A percentile compares a stretch with the other conserved stretches of the same genome.
phyloP scores from a whole-genome alignment of 2,797 vertebrate species.

The Limosa lapponica region DNA sequence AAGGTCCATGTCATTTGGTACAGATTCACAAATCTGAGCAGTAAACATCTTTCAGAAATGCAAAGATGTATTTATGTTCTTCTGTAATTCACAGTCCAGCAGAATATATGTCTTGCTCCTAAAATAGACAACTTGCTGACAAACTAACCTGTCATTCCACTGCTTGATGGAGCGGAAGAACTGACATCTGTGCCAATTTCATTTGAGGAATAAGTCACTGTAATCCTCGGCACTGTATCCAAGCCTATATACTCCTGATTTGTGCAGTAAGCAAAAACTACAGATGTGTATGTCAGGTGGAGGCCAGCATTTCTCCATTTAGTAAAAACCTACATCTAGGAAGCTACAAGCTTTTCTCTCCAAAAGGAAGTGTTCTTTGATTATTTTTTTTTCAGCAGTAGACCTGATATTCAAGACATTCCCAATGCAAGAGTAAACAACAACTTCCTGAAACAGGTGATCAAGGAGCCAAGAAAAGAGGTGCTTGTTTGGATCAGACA shows the following conservation, averaged over 20 bases:
- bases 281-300: background rate
- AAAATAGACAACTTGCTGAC: slow-evolving; percentile 9
- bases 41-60: background rate
- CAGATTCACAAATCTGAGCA: slow-evolving; percentile 25
- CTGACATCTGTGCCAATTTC: background rate
- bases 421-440: background rate
- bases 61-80: background rate
- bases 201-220: background rate
- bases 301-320: background rate
- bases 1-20: background rate
- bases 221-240: background rate
- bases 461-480: background rate
- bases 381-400: background rate
- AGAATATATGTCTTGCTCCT: background rate
- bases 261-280: background rate
- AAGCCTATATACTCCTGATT: background rate
- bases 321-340: background rate
- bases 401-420: background rate
- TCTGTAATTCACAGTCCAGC: background rate
- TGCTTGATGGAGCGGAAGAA: background rate
- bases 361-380: background rate
- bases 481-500: background rate
- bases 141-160: background rate
- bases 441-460: background rate
- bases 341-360: background rate